These are phyloP conservation scores for Cheilosia variabilis DNA, from an alignment of 2,888 invertebrate species.

Conservation along the genomic window DNA sequence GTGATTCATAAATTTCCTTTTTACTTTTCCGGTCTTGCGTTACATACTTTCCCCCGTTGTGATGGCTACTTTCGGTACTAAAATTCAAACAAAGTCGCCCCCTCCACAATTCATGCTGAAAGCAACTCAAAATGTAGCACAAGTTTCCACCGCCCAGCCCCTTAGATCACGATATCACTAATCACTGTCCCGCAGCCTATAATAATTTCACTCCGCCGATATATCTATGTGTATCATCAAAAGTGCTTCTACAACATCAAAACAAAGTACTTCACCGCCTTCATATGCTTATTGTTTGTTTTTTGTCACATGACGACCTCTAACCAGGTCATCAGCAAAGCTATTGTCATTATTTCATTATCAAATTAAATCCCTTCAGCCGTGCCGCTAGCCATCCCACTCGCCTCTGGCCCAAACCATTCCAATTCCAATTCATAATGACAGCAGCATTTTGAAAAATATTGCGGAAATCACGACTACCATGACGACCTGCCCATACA, in stretches of 20 bases:
- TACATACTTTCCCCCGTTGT: no score
- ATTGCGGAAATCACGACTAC: slow-evolving; percentile 50
- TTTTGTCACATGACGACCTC: slow-evolving; percentile 29
- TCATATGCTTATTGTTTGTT: background rate
- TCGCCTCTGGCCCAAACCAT: background rate
- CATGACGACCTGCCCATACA: background rate
- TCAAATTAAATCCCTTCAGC: slow-evolving; percentile 51
- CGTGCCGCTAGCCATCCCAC: slow-evolving; percentile 5
- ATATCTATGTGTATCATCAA: slow-evolving; percentile 19
- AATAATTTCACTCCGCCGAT: slow-evolving; percentile 14
- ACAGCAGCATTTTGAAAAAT: slow-evolving; percentile 6
- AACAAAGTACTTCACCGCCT: slow-evolving; percentile 26
- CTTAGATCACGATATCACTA: slow-evolving; percentile 1
- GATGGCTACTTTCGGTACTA: background rate
- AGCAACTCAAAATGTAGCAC: background rate
- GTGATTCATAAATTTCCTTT: no score
- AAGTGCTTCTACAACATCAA: slow-evolving; percentile 12
- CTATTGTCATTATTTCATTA: slow-evolving; percentile 66
- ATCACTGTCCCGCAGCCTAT: background rate
- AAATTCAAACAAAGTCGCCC: background rate
- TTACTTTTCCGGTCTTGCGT: no score
- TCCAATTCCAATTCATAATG: slow-evolving; percentile 5
- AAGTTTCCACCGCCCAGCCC: background rate
- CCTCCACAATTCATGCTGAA: background rate
- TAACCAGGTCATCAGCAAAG: slow-evolving; percentile 48